A percentile compares a stretch with the other conserved stretches of the same genome.
Conservation (phyloP, 1,140 invertebrate species). For the Drosophila parvula region DNA sequence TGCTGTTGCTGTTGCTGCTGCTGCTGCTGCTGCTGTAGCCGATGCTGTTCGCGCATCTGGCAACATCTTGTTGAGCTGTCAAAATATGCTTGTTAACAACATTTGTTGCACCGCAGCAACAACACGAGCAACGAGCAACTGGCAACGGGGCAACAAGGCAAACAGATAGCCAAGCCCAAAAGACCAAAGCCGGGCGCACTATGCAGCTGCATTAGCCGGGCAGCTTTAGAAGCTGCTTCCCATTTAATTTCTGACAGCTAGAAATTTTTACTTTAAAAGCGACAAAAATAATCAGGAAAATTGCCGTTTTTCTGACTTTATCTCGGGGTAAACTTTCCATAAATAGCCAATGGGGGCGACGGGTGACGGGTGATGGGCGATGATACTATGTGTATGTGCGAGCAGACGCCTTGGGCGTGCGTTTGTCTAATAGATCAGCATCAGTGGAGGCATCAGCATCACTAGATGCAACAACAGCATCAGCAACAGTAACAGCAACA, state of each 20-base stretch:
- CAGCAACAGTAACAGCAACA: conserved; percentile 13
- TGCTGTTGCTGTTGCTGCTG: conserved; percentile 25
- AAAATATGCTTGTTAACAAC: conserved; percentile 83
- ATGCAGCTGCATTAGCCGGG: conserved; percentile 67
- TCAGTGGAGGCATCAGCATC: conserved; percentile 44
- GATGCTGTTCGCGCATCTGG: conserved; percentile 78
- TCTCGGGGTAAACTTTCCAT: conserved; percentile 75
- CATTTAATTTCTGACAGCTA: conserved; percentile 79
- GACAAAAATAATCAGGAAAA: conserved; percentile 79
- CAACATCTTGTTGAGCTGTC: conserved; percentile 82
- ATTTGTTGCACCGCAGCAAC: conserved; percentile 79
- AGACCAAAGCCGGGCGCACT: conserved; percentile 13
- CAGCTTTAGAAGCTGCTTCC: conserved; percentile 65
- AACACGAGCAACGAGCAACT: conserved; percentile 21
- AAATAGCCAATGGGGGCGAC: conserved; percentile 57
- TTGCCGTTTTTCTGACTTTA: conserved; percentile 69
- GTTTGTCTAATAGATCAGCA: conserved; percentile 81
- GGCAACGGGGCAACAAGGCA: conserved; percentile 23
- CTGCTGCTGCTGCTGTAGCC: conserved; percentile 20
- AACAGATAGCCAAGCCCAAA: conserved; percentile 32
- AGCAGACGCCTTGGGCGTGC: conserved; percentile 71
- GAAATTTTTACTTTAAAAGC: conserved; percentile 71
- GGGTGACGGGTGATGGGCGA: conserved; percentile 8
- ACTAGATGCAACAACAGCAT: conserved; percentile 5
- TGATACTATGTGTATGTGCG: conserved; percentile 35